A percentile compares a stretch with the other conserved stretches of the same genome.
These are phyloP conservation scores for Calonectris borealis DNA, from an alignment of 2,113 vertebrate species.

Conservation along the genomic window DNA sequence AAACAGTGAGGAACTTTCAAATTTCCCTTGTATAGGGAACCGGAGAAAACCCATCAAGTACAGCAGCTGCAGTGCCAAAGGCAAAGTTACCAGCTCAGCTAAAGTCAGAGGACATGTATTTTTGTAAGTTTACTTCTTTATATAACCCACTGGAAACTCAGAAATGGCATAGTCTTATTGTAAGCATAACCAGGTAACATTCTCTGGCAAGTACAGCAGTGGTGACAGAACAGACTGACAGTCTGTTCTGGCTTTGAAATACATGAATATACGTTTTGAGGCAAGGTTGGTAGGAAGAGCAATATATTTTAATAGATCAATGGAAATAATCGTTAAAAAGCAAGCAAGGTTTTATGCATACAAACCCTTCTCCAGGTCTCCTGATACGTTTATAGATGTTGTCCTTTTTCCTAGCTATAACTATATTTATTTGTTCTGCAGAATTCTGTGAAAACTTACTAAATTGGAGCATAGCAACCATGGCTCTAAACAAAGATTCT, in stretches of 20 bases:
- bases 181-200: background rate
- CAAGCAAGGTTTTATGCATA: background rate
- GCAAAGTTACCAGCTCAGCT: slow-evolving; percentile 9
- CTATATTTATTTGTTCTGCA: slow-evolving; percentile 7
- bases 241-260: background rate
- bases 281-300: background rate
- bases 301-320: background rate
- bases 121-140: background rate
- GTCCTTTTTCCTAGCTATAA: background rate
- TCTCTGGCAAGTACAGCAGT: background rate
- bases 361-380: background rate
- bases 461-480: slow-evolving; percentile 11
- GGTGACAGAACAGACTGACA: background rate
- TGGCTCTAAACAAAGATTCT: slow-evolving; percentile 9
- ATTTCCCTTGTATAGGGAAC: background rate
- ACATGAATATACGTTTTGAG: background rate
- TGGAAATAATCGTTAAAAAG: background rate
- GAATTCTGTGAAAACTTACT: background rate
- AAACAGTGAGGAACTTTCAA: background rate
- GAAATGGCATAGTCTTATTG: background rate
- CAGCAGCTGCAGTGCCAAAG: background rate
- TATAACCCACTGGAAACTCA: background rate
- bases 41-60: background rate
- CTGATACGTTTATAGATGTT: background rate
- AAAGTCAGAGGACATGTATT: background rate